These are phyloP conservation scores for Diceros bicornis DNA, from an alignment of 2,797 vertebrate genomes.

Conservation along the genomic window DNA sequence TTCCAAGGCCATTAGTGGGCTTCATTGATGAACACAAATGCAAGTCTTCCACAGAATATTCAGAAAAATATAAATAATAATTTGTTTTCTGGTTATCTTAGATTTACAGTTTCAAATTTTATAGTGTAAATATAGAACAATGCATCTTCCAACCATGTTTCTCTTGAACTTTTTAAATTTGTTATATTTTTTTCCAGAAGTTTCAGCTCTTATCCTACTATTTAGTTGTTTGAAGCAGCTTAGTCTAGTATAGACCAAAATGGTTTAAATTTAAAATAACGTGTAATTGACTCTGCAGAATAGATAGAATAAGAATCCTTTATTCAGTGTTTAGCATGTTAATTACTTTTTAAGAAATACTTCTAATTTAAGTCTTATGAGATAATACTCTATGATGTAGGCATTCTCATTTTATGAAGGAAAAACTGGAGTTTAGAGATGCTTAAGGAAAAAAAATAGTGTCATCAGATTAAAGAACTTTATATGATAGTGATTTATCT, in stretches of 20 bases:
- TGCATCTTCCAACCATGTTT: not conserved
- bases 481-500: not conserved
- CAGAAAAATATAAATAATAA: not conserved
- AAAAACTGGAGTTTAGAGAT: not conserved
- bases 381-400: not conserved
- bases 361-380: not conserved
- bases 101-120: not conserved
- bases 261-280: not conserved
- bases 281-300: not conserved
- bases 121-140: not conserved
- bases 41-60: not conserved
- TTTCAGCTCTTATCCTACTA: not conserved
- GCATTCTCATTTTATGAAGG: not conserved
- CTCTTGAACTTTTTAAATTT: not conserved
- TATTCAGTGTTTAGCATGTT: not conserved
- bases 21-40: not conserved
- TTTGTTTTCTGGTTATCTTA: not conserved
- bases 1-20: not conserved
- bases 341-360: not conserved
- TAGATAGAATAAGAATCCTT: not conserved
- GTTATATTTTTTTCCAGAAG: not conserved
- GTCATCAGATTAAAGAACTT: not conserved
- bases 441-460: not conserved
- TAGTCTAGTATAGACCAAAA: not conserved
- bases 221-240: not conserved